A percentile compares a stretch with the other conserved stretches of the same genome.
phyloP scores from a whole-genome alignment of 2,113 vertebrate genomes.

The Pelobates fuscus region DNA sequence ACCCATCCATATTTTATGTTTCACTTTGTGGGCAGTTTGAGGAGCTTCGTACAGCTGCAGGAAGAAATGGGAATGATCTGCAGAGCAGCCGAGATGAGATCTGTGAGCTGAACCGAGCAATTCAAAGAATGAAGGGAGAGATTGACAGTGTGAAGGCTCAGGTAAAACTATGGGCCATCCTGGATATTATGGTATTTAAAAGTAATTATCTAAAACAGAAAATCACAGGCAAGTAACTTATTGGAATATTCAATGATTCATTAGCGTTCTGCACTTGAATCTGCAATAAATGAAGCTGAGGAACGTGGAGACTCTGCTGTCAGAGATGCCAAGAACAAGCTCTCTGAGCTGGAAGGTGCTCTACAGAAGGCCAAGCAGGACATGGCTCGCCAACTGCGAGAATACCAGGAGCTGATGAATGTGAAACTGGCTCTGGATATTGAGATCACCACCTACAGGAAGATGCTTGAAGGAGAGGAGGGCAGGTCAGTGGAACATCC shows the following conservation, averaged over 20 bases:
- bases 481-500: constrained; percentile 59
- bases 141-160: constrained; percentile 73
- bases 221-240: too few species aligned
- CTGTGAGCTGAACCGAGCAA: constrained; percentile 72
- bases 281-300: constrained; percentile 52
- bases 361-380: constrained; percentile 62
- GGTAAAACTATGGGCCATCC: constrained; percentile 60
- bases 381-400: constrained; percentile 52
- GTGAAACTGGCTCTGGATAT: constrained; percentile 68
- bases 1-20: background rate
- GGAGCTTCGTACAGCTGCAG: constrained; percentile 14
- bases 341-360: constrained; percentile 60
- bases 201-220: too few species aligned
- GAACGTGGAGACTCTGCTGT: constrained; percentile 57
- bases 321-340: constrained; percentile 56
- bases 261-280: constrained; percentile 59
- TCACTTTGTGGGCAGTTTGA: constrained; percentile 10
- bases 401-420: constrained; percentile 68
- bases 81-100: constrained; percentile 70
- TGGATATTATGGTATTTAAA: too few species aligned
- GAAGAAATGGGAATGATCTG: constrained; percentile 63
- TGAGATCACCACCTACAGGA: constrained; percentile 70
- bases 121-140: constrained; percentile 74
- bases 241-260: background rate
- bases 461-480: constrained; percentile 70